A percentile compares a stretch with the other conserved stretches of the same genome.
phyloP scores from a whole-genome alignment of 2,888 invertebrate species.

The Metopia argyrocephala region DNA sequence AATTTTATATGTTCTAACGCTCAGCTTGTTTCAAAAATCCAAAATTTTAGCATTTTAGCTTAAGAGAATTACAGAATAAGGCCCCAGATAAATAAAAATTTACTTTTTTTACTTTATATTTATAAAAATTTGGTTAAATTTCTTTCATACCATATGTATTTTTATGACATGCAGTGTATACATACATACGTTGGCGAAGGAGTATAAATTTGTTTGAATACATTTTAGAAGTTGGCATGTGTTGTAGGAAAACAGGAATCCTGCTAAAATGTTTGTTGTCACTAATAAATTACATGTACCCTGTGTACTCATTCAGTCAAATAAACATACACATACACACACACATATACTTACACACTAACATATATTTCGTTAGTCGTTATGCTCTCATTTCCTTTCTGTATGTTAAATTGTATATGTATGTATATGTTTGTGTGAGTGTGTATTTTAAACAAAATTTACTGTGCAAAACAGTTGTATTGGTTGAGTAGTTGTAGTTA shows the following conservation, averaged over 20 bases:
- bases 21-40: no score
- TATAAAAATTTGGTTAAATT: no score
- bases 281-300: constrained; percentile 35
- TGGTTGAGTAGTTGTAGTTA: no score
- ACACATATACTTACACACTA: not conserved
- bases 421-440: not conserved
- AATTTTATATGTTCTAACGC: no score
- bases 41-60: no score
- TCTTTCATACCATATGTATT: no score
- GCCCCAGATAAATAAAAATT: no score
- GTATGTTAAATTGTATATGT: not conserved
- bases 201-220: constrained; percentile 1
- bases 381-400: no score
- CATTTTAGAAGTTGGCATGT: constrained; percentile 3
- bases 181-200: not conserved
- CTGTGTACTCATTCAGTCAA: not conserved
- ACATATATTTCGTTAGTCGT: not conserved
- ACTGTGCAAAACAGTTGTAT: no score
- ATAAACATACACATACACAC: not conserved
- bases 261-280: constrained; percentile 43
- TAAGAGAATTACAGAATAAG: no score
- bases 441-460: not conserved
- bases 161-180: not conserved
- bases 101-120: no score
- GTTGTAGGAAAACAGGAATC: constrained; percentile 28